These are phyloP conservation scores for Propithecus deckenii DNA, from an alignment of 2,797 vertebrate species.

Conservation along the genomic window DNA sequence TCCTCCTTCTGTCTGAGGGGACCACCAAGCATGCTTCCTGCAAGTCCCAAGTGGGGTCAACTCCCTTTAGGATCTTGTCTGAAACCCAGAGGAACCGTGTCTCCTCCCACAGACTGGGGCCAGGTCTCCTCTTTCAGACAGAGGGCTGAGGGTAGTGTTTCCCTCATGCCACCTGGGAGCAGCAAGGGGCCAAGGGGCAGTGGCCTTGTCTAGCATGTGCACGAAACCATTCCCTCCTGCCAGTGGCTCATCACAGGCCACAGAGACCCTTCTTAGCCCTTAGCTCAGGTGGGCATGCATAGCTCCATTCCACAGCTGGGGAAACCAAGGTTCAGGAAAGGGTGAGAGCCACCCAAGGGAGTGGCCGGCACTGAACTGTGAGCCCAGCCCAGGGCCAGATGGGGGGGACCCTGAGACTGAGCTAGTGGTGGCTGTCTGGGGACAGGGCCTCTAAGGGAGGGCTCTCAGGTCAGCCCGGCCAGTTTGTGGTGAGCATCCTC, in stretches of 20 bases:
- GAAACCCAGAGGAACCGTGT: neutral
- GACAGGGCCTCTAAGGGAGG: accelerated
- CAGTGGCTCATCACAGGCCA: neutral
- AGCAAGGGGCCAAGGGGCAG: neutral
- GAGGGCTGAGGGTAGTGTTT: neutral
- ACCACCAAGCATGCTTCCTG: neutral
- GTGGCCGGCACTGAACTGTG: neutral
- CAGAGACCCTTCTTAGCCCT: neutral
- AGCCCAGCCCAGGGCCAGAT: neutral
- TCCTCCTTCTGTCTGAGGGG: neutral
- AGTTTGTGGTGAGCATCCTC: neutral
- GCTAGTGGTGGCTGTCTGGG: neutral
- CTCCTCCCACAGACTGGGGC: neutral
- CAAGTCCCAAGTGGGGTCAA: neutral
- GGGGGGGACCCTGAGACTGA: neutral
- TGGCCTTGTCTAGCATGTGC: neutral
- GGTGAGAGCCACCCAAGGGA: neutral
- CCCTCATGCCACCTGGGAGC: neutral
- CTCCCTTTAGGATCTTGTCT: neutral
- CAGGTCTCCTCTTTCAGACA: neutral
- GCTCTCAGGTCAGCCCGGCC: neutral
- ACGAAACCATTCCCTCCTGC: neutral
- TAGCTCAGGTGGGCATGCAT: neutral
- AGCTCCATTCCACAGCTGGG: neutral
- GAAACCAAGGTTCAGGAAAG: neutral